Conservation (phyloP, 2,797 vertebrate genomes). For the Tarsius wallacei region DNA sequence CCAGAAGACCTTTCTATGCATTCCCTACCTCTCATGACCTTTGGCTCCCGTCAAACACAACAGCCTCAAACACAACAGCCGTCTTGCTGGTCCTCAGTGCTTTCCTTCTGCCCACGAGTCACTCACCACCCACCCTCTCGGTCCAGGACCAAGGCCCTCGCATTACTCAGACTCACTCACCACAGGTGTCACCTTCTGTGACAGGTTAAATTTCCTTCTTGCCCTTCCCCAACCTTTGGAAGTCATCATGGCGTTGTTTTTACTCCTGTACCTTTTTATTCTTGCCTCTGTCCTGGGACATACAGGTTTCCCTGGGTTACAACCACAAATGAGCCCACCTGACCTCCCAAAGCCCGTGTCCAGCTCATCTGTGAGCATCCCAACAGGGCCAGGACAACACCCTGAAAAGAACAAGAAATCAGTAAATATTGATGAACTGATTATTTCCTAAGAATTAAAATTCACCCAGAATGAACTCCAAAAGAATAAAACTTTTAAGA, state of each 20-base stretch:
- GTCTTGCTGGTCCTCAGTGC: background rate
- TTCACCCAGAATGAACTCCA: constrained; percentile 9
- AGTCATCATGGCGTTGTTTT: rapidly evolving
- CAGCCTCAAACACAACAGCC: rapidly evolving
- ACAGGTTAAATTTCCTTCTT: background rate
- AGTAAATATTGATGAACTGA: background rate
- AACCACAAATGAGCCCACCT: background rate
- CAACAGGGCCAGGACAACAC: background rate
- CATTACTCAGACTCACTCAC: background rate
- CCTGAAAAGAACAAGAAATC: background rate
- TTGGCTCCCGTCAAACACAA: background rate
- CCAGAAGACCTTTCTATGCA: background rate
- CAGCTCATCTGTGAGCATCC: background rate
- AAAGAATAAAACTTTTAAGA: constrained; percentile 52
- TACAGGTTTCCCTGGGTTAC: background rate
- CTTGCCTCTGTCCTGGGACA: background rate
- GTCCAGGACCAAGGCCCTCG: no score
- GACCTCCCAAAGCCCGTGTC: background rate
- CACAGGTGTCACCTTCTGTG: background rate
- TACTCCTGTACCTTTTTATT: background rate
- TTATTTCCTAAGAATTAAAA: background rate
- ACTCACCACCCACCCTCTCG: background rate
- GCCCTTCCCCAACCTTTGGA: rapidly evolving
- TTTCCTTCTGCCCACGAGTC: rapidly evolving
- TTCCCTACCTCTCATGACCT: background rate